Conservation (phyloP, 2,888 invertebrate species). For the Carterocephalus palaemon region DNA sequence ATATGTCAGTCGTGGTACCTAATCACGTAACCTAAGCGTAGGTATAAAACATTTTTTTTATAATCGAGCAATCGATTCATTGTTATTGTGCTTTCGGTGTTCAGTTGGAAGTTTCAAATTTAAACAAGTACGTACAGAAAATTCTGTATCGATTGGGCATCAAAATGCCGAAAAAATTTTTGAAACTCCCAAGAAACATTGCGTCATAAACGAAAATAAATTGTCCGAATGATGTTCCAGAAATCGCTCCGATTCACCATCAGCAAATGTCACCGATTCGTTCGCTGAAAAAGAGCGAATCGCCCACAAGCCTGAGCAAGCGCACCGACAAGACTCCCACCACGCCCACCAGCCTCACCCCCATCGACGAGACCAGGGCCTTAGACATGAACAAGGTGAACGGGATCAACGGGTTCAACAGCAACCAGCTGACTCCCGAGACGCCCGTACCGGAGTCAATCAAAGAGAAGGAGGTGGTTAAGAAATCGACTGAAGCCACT, state of each 20-base stretch:
- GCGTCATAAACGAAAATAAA: slow-evolving; percentile 30
- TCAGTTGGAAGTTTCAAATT: slow-evolving; percentile 16
- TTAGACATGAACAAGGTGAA: slow-evolving; percentile 69
- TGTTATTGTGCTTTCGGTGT: slow-evolving; percentile 24
- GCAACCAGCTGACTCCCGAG: slow-evolving; percentile 65
- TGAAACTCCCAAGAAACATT: slow-evolving; percentile 33
- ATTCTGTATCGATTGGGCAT: slow-evolving; percentile 1
- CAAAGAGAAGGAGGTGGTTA: slow-evolving; percentile 62
- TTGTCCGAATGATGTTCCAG: slow-evolving; percentile 53
- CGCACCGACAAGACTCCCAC: slow-evolving; percentile 75
- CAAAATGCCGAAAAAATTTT: slow-evolving; percentile 17
- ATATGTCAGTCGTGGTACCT: too few species aligned
- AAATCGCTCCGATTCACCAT: slow-evolving; percentile 74
- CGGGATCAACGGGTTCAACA: slow-evolving; percentile 51
- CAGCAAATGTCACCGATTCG: slow-evolving; percentile 77
- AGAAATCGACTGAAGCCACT: slow-evolving; percentile 70
- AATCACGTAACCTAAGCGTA: too few species aligned
- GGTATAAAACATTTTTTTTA: slow-evolving; percentile 3
- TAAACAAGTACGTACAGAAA: not conserved
- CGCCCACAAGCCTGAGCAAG: slow-evolving; percentile 71
- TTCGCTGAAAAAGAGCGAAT: slow-evolving; percentile 72
- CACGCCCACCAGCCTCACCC: slow-evolving; percentile 70
- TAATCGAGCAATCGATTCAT: slow-evolving; percentile 13
- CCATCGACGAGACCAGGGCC: slow-evolving; percentile 73
- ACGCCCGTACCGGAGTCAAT: slow-evolving; percentile 59